phyloP scores from a whole-genome alignment of 2,797 vertebrate species.

The Hirundo rustica region DNA sequence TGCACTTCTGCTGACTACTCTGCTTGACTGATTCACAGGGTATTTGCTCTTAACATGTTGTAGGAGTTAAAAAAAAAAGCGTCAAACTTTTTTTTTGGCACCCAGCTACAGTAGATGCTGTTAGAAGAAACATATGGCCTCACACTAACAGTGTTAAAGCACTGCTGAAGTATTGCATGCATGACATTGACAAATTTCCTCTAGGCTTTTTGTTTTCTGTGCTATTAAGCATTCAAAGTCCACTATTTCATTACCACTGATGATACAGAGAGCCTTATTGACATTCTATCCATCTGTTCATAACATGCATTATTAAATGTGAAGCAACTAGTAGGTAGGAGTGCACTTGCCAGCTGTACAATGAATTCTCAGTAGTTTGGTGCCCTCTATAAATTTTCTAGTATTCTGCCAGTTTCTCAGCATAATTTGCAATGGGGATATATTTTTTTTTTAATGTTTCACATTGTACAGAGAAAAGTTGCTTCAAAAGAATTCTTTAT shows the following conservation, averaged over 20 bases:
- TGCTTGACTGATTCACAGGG: neutral
- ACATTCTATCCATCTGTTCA: constrained; percentile 74
- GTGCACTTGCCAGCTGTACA: constrained; percentile 70
- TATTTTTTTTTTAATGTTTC: neutral
- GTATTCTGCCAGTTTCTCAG: constrained; percentile 45
- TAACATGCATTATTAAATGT: constrained; percentile 72
- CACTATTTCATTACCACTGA: constrained; percentile 67
- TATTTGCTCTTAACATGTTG: constrained; percentile 48
- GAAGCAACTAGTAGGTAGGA: constrained; percentile 71
- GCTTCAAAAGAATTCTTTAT: constrained; percentile 38
- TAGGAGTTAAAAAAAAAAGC: constrained; percentile 16
- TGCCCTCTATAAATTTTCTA: constrained; percentile 64
- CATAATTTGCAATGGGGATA: neutral
- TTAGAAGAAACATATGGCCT: constrained; percentile 68
- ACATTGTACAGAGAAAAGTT: constrained; percentile 38
- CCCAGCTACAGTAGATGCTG: constrained; percentile 37
- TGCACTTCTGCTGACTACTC: constrained; percentile 4
- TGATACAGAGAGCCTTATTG: constrained; percentile 61
- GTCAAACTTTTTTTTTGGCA: constrained; percentile 43
- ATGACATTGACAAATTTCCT: constrained; percentile 66
- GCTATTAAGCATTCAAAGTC: constrained; percentile 69
- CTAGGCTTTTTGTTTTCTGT: constrained; percentile 67
- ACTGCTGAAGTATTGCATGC: constrained; percentile 51
- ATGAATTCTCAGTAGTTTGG: constrained; percentile 63
- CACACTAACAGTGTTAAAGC: constrained; percentile 63